Conservation (phyloP, 2,888 invertebrate genomes). For the Leucoma salicis region DNA sequence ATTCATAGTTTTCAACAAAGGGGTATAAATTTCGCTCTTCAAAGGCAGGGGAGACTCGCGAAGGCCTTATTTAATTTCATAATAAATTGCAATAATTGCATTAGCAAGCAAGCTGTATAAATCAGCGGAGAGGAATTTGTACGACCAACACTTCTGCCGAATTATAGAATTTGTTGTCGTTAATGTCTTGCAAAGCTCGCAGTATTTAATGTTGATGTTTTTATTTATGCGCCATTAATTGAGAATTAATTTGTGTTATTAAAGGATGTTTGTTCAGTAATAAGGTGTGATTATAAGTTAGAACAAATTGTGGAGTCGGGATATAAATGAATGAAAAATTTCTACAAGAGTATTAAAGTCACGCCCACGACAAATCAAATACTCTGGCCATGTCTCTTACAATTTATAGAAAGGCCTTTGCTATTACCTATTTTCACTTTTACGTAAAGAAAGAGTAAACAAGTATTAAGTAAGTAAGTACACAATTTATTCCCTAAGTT, state of each 20-base stretch:
- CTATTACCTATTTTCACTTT: no score
- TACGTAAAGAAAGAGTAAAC: no score
- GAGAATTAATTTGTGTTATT: not conserved
- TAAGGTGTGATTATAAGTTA: no score
- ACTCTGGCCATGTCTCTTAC: no score
- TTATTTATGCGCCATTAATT: not conserved
- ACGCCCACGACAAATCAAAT: no score
- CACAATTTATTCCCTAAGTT: no score
- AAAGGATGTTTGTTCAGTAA: no score
- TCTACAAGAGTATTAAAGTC: no score
- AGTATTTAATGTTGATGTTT: not conserved
- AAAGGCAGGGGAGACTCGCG: conserved; percentile 52
- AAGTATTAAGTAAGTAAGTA: no score
- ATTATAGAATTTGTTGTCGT: conserved; percentile 35
- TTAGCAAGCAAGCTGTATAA: conserved; percentile 66
- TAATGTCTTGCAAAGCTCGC: conserved; percentile 25
- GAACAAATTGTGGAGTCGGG: no score
- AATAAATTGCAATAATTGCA: conserved; percentile 81
- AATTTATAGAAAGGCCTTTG: no score
- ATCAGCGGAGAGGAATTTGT: conserved; percentile 55
- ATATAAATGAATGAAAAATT: no score
- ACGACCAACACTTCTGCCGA: conserved; percentile 45
- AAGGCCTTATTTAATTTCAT: conserved; percentile 78
- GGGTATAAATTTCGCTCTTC: conserved; percentile 66
- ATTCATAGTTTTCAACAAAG: conserved; percentile 59